Evolutionary conservation across 2,888 invertebrate genomes (phyloP).

Genomic region (Luffia ferchaultella): DNA sequence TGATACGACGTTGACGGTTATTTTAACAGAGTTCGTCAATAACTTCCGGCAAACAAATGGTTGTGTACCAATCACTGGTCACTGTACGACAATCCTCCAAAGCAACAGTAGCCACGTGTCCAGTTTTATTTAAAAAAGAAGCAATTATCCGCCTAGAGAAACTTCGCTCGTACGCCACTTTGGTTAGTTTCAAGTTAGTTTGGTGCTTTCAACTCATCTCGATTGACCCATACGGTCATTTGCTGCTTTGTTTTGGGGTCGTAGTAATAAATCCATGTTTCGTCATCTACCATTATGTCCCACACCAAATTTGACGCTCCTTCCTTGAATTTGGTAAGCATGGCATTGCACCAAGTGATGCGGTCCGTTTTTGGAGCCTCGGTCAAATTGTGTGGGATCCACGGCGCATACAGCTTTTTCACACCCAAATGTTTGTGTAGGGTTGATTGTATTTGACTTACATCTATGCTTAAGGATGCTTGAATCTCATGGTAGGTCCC

Average conservation of each 20-base stretch:
- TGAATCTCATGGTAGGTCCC: background rate
- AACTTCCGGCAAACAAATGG: no score
- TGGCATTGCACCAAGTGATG: background rate
- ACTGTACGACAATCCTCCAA: no score
- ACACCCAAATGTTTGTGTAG: background rate
- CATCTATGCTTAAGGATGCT: background rate
- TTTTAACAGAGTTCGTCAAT: no score
- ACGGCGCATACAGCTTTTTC: background rate
- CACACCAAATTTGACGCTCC: background rate
- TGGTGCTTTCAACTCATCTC: background rate
- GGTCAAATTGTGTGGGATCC: background rate
- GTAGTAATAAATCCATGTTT: background rate
- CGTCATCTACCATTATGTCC: background rate
- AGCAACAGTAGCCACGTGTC: no score
- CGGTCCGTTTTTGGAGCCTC: background rate
- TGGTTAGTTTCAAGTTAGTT: no score
- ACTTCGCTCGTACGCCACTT: no score
- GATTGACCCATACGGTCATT: background rate
- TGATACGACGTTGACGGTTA: no score
- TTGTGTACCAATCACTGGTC: no score
- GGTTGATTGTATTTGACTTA: background rate
- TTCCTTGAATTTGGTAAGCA: background rate
- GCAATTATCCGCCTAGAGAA: no score
- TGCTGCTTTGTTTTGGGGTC: background rate
- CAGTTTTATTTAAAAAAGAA: no score